Base-by-base conservation (phyloP, 2,113 vertebrate species). In the Todiramphus chloris region DNA sequence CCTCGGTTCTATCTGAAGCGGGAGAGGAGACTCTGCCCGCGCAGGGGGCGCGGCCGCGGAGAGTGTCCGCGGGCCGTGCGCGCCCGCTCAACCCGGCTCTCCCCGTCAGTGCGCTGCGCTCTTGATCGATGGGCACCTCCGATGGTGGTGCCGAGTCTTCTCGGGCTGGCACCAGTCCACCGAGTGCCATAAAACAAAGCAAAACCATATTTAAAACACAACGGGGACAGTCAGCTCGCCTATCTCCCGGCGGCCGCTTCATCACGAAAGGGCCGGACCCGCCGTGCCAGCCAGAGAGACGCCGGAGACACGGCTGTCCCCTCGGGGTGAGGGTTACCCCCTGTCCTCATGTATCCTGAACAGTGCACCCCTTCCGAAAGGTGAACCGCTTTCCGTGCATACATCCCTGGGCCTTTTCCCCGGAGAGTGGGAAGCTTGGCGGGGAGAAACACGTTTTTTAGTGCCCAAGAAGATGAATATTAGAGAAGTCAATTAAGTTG, bases 401-500 rank as follows among this genome's bases (percentile, higher is more conserved):
- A 16, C 30, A 14, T 23, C 35, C 19, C 37, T 8, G 66, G 48
- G 18, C 9, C 31, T 51, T 82, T 60, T 53, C 9, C 11, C 44
- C 8, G 5, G 51, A 17, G 60, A 8, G 16, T 10, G 66, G 51
- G 50, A 83, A 59, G n/a, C 4, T 39, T 4, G 35, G 31, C 23
- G 21, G 7, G 7, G 6, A 46, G 55, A 79, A 73, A 30, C 2
- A 19, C 25, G 9, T 16, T 35, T 28, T 83, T 84, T 77, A 24
- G 87, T 77, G 62, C 64, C 43, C 73, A 9, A 67, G 84, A 62
- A 91, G 93, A 95, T 18, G 94, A 97, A 95, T 97, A 96, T 97
- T 97, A 73, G 70, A 56, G 85, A 97, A 97, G 96, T 98, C 97
- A 97, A 89, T 98, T 96, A 98, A 98, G 94, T 96, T 98, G 97